Conservation (phyloP, 2,888 invertebrate species). For the Nasonia oneida region DNA sequence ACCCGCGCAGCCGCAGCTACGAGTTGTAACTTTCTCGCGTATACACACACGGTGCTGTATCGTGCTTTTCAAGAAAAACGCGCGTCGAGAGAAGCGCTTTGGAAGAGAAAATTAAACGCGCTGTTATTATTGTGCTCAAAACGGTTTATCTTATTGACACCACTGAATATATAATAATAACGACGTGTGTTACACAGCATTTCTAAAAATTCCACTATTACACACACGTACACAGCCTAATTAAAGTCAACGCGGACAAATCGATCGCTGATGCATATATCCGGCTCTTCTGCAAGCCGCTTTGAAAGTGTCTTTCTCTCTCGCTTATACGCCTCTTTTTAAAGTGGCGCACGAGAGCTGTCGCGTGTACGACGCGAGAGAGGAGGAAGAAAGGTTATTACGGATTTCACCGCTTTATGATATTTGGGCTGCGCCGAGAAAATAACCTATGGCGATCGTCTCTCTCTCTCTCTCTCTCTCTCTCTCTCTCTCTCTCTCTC, state of each 20-base stretch:
- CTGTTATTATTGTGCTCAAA: not conserved
- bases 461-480: not conserved
- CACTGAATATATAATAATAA: constrained; percentile 16
- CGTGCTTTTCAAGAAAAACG: constrained; percentile 2
- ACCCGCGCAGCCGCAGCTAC: not conserved
- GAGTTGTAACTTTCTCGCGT: constrained; percentile 21
- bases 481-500: not conserved
- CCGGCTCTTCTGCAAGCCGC: not conserved
- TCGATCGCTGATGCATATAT: not conserved
- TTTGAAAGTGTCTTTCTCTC: constrained; percentile 18
- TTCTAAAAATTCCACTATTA: not conserved
- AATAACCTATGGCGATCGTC: not conserved
- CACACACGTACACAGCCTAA: not conserved
- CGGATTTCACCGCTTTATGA: constrained; percentile 47
- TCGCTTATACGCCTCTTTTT: not conserved
- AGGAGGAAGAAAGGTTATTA: constrained; percentile 24
- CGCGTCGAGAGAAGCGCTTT: too few species aligned
- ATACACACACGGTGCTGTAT: not conserved
- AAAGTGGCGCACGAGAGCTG: constrained; percentile 67
- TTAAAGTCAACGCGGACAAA: not conserved
- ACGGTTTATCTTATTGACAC: not conserved
- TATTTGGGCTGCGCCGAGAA: constrained; percentile 40
- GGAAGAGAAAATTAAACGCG: not conserved
- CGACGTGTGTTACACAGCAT: not conserved
- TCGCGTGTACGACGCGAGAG: constrained; percentile 54